Conservation (phyloP, 2,888 invertebrate species). For the Cataglyphis livida region DNA sequence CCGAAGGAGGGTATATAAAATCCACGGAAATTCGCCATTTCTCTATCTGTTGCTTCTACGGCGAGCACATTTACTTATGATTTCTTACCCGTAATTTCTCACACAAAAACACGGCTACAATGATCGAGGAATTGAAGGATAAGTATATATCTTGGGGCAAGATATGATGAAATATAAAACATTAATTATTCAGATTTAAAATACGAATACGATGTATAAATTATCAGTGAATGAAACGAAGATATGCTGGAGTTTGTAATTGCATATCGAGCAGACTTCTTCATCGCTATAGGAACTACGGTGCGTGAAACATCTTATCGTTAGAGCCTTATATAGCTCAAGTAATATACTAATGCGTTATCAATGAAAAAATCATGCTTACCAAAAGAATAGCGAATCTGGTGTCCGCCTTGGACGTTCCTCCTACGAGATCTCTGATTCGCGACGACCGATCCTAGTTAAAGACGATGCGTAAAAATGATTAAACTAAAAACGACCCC, state of each 20-base stretch:
- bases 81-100: not conserved
- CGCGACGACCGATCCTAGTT: slow-evolving; percentile 14
- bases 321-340: not conserved
- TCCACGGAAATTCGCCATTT: slow-evolving; percentile 89
- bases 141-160: not conserved
- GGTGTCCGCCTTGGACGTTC: not conserved
- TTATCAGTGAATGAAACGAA: not conserved
- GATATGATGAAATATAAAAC: not conserved
- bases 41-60: slow-evolving; percentile 62
- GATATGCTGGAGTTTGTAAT: not conserved
- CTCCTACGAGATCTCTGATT: slow-evolving; percentile 9
- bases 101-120: not conserved
- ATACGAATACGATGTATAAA: not conserved
- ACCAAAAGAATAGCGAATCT: slow-evolving; percentile 52
- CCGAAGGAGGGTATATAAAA: slow-evolving; percentile 91
- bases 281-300: not conserved
- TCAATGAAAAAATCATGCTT: slow-evolving; percentile 44
- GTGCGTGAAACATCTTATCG: not conserved
- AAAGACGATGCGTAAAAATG: slow-evolving; percentile 19
- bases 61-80: slow-evolving; percentile 36
- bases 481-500: slow-evolving; percentile 59
- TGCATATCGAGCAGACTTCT: not conserved
- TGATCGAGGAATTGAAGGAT: slow-evolving; percentile 1
- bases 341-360: not conserved
- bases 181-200: slow-evolving; percentile 19